Evolutionary conservation across 2,888 invertebrate species (phyloP).

Genomic region (Eupithecia pulchellata): DNA sequence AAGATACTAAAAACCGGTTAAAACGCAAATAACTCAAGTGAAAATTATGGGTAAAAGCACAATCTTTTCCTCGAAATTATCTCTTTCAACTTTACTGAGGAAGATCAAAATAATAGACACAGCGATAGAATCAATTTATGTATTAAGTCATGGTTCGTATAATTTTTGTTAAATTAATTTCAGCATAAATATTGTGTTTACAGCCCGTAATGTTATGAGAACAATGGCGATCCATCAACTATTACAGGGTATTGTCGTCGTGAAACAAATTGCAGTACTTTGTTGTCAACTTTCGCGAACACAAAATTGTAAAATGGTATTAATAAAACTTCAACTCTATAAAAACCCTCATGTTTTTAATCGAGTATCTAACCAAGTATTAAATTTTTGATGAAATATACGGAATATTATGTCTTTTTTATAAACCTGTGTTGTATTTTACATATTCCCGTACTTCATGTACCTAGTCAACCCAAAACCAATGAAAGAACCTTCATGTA

Average conservation of each 20-base stretch:
- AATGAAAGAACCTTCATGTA: constrained; percentile 38
- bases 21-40: constrained; percentile 4
- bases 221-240: constrained; percentile 51
- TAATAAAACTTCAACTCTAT: background rate
- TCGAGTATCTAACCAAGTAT: no score
- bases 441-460: background rate
- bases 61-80: background rate
- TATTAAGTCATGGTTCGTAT: no score
- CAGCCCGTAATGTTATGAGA: constrained; percentile 47
- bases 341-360: no score
- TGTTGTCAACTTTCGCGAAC: constrained; percentile 42
- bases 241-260: constrained; percentile 34
- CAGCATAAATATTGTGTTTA: no score
- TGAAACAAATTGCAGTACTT: constrained; percentile 50
- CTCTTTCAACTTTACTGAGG: background rate
- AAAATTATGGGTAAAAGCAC: background rate
- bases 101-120: no score
- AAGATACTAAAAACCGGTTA: constrained; percentile 1
- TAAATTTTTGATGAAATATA: background rate
- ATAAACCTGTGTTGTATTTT: background rate
- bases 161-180: no score
- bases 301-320: constrained; percentile 11
- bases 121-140: no score
- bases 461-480: no score
- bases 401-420: background rate